These are phyloP conservation scores for Cydia splendana DNA, from an alignment of 1,140 invertebrate genomes.

Conservation along the genomic window DNA sequence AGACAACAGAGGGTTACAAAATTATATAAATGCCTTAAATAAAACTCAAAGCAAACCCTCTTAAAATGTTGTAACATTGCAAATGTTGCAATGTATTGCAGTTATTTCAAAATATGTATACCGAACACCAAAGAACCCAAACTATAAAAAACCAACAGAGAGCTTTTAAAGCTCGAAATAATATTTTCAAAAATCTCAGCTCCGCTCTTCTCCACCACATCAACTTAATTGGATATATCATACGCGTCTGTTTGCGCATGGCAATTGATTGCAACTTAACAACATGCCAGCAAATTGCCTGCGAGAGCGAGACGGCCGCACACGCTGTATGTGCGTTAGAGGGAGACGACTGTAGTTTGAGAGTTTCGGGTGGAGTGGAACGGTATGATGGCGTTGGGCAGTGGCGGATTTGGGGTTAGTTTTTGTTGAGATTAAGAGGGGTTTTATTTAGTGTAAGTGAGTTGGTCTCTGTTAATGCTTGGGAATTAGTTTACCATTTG, in stretches of 20 bases:
- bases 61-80: too few species aligned
- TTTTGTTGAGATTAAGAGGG: constrained; percentile 11
- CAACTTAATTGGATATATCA: constrained; percentile 79
- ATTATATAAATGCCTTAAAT: too few species aligned
- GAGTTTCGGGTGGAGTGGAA: background rate
- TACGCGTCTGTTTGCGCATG: constrained; percentile 79
- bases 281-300: constrained; percentile 75
- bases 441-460: background rate
- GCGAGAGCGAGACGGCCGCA: constrained; percentile 42
- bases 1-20: too few species aligned
- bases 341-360: constrained; percentile 37
- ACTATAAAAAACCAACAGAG: constrained; percentile 30
- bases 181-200: constrained; percentile 45
- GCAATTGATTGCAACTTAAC: constrained; percentile 79
- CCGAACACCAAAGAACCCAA: too few species aligned
- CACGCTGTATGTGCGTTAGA: background rate
- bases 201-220: constrained; percentile 45
- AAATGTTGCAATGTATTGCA: too few species aligned
- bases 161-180: constrained; percentile 10
- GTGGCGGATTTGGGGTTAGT: constrained; percentile 17
- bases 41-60: too few species aligned
- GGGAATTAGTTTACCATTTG: too few species aligned
- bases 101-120: too few species aligned
- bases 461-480: too few species aligned
- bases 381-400: constrained; percentile 47